A percentile compares a stretch with the other conserved stretches of the same genome.
These are phyloP conservation scores for Agrotis ipsilon DNA, from an alignment of 2,888 invertebrate species.

Conservation along the genomic window DNA sequence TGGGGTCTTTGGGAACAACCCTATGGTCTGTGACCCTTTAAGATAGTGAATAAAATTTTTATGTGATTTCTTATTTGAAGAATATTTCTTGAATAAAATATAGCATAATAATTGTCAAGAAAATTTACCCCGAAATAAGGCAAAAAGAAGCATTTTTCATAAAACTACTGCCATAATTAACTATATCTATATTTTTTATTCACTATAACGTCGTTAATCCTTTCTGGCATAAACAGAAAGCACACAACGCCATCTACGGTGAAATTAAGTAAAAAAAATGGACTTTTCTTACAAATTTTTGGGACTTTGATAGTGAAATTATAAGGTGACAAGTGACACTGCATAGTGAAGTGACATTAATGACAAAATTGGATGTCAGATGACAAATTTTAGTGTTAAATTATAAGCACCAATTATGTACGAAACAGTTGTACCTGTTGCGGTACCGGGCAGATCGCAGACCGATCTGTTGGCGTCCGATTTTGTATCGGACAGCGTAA, in stretches of 20 bases:
- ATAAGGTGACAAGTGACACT: slow-evolving; percentile 57
- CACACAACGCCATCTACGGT: slow-evolving; percentile 30
- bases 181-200: slow-evolving; percentile 4
- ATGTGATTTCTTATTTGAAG: not conserved
- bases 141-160: not conserved
- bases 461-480: slow-evolving; percentile 6
- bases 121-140: not conserved
- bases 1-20: not conserved
- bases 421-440: slow-evolving; percentile 10
- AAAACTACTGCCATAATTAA: not conserved
- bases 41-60: slow-evolving; percentile 18
- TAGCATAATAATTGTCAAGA: not conserved
- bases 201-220: slow-evolving; percentile 13
- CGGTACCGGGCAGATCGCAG: not conserved
- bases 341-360: slow-evolving; percentile 57
- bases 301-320: slow-evolving; percentile 66
- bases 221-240: not conserved
- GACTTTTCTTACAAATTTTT: slow-evolving; percentile 47
- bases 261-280: slow-evolving; percentile 21
- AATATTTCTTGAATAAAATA: not conserved
- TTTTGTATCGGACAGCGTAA: slow-evolving; percentile 6
- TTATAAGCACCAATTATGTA: slow-evolving; percentile 37
- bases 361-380: slow-evolving; percentile 47
- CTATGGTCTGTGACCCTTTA: not conserved
- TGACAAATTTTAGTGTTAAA: slow-evolving; percentile 57